phyloP scores from a whole-genome alignment of 2,113 vertebrate species.

The Neodontobutis hainanensis region DNA sequence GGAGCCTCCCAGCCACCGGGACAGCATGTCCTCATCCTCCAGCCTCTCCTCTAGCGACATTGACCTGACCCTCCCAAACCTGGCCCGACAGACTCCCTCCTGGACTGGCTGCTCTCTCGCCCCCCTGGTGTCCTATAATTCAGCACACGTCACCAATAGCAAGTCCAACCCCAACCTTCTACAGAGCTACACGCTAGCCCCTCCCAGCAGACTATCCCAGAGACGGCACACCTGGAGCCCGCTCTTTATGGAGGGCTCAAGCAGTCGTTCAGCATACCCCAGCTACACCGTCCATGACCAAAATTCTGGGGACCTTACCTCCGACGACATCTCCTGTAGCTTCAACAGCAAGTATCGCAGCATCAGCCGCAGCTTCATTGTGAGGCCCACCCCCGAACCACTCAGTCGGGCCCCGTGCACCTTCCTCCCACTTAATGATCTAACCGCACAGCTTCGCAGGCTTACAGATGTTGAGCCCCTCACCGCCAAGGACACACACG shows the following conservation, averaged over 20 bases:
- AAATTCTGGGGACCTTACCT: constrained; percentile 95
- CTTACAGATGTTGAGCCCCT: constrained; percentile 87
- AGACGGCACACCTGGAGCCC: constrained; percentile 85
- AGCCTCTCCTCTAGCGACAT: constrained; percentile 95
- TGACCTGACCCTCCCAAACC: constrained; percentile 87
- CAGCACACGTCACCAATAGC: constrained; percentile 83
- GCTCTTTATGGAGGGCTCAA: constrained; percentile 86
- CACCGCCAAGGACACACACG: constrained; percentile 73
- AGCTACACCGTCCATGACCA: constrained; percentile 82
- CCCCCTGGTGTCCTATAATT: constrained; percentile 45
- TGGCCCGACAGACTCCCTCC: constrained; percentile 81
- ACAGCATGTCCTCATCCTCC: constrained; percentile 92
- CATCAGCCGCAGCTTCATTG: constrained; percentile 86
- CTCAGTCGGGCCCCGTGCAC: constrained; percentile 51
- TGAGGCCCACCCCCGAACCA: constrained; percentile 77
- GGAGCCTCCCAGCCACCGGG: constrained; percentile 80
- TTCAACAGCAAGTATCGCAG: constrained; percentile 88
- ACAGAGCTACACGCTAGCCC: constrained; percentile 33
- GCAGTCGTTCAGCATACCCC: constrained; percentile 64
- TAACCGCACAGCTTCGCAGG: constrained; percentile 86
- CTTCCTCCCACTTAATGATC: constrained; percentile 52
- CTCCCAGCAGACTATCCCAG: constrained; percentile 60
- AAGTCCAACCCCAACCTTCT: constrained; percentile 92
- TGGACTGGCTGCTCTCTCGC: constrained; percentile 48
- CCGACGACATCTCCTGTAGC: constrained; percentile 86